These are phyloP conservation scores for Rhadina sibilatrix DNA, from an alignment of 2,113 vertebrate species.

Conservation along the genomic window DNA sequence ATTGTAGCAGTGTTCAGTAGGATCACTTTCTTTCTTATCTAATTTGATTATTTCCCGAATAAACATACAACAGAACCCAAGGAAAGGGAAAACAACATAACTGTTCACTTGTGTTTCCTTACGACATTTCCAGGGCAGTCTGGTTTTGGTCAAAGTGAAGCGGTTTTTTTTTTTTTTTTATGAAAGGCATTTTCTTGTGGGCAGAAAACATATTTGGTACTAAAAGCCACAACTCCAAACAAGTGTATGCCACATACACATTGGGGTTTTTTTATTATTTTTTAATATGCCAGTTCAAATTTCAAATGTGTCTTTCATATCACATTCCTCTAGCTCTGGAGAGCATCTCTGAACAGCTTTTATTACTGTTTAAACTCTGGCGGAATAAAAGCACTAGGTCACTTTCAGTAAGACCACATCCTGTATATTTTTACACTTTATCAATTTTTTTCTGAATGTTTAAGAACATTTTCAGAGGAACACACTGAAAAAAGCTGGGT, in stretches of 20 bases:
- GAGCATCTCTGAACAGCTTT: background rate
- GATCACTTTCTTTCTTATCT: background rate
- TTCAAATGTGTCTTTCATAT: background rate
- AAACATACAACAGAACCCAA: background rate
- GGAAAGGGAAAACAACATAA: background rate
- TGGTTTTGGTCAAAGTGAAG: background rate
- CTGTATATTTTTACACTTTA: background rate
- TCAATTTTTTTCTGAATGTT: background rate
- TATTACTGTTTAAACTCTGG: background rate
- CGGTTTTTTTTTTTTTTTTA: background rate
- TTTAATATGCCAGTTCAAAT: background rate
- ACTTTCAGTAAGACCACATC: background rate
- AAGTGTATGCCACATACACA: background rate
- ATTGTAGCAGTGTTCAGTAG: background rate
- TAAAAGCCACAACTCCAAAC: background rate
- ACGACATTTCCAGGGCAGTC: background rate
- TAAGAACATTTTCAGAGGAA: background rate
- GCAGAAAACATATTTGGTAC: background rate
- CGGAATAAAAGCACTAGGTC: background rate
- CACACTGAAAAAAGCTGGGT: background rate
- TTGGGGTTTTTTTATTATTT: accelerated
- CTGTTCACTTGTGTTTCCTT: background rate
- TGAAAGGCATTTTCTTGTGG: background rate
- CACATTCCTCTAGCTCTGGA: background rate
- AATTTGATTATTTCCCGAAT: background rate